Evolutionary conservation across 2,797 vertebrate species (phyloP), one percentile per base, ranked within the genome.

Genomic region (Carcharodon carcharias): DNA sequence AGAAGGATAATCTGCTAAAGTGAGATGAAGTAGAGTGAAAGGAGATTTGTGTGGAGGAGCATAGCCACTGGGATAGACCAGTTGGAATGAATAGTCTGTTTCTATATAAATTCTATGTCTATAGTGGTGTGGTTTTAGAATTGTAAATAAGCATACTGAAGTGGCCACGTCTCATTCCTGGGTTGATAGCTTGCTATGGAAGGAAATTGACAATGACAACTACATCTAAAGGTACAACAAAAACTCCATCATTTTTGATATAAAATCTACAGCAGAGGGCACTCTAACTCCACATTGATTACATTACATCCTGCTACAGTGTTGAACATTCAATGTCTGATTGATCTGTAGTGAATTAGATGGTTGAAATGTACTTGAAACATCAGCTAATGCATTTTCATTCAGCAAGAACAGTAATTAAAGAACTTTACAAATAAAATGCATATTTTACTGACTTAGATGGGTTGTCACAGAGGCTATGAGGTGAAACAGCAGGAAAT

Each of bases 221-320:
- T 26, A 26, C 21, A 85, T 85, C 40, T 50, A 23, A 23, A 26
- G 6, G 21, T 23, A 50, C 40, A 50, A 40, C 16, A 85, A 85
- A 50, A 23, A 6, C 21, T 26, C 21, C n/a, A 77, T n/a, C 3
- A 77, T 77, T 77, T 50, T 50, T 8, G 16, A 85, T 45, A 50
- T 71, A 95, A 71, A 71, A 54, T 8, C 65, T 11, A 45, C 93
- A 95, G 65, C 3, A 95, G 93, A 69, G 93, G 93, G 93, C 65
- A 73, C 65, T 95, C 93, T 54, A 67, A 31, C 93, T 71, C 67
- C 23, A 95, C 11, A 69, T 31, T n/a, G 23, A 2, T 82, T 14
- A 26, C 18, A 26, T 91, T 91, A 4, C 1, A 61, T 35, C 2
- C 35, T 61, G 88, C 31, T 61, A 58, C 31, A 58, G n/a, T 1